Percentiles rank a stretch among this genome's conserved stretches.
Conservation (phyloP, 2,113 vertebrate species). For the Tragelaphus buxtoni region DNA sequence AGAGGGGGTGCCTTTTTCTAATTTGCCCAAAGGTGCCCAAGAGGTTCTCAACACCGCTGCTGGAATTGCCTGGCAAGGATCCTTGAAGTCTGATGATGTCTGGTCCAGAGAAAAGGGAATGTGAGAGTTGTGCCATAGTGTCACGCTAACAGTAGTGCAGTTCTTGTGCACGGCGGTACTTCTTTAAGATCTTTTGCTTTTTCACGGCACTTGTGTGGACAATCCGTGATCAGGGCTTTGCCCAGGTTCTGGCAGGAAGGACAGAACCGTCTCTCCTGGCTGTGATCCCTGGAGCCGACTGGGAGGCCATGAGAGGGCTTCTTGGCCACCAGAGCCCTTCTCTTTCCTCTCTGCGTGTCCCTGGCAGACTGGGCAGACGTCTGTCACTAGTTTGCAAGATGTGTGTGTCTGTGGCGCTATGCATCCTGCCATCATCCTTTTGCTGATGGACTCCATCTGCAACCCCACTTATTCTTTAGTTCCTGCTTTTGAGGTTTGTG, state of each 20-base stretch:
- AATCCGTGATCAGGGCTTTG: background rate
- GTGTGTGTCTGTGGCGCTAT: accelerated
- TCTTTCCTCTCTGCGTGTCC: background rate
- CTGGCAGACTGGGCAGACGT: accelerated
- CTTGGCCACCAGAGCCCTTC: background rate
- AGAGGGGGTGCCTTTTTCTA: background rate
- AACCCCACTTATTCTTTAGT: background rate
- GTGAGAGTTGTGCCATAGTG: background rate
- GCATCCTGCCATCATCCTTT: accelerated
- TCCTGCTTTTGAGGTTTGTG: background rate
- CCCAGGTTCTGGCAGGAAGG: background rate
- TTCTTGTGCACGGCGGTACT: accelerated
- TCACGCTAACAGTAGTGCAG: background rate
- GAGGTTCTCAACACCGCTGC: background rate
- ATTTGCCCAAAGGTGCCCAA: background rate
- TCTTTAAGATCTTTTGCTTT: background rate
- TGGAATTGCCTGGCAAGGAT: background rate
- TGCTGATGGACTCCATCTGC: too few relatives aligned
- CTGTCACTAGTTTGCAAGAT: background rate
- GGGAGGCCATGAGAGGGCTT: accelerated
- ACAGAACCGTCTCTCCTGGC: background rate
- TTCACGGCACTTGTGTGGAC: background rate
- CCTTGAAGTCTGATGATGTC: background rate
- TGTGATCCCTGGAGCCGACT: background rate
- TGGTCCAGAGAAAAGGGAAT: background rate